Evolutionary conservation across 2,888 invertebrate genomes (phyloP).

Genomic region (Bombylius major): DNA sequence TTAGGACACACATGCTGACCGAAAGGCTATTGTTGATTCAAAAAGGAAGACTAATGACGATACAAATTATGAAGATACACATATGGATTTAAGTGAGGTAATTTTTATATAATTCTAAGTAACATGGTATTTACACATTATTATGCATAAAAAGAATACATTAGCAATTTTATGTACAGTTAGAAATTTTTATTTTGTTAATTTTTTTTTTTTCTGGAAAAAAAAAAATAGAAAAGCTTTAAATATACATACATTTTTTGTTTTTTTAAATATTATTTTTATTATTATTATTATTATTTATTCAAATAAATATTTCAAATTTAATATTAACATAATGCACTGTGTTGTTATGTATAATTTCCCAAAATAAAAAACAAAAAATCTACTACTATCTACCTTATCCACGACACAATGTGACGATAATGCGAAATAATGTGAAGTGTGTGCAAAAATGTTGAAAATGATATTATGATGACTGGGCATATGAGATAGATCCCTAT

Average conservation of each 20-base stretch:
- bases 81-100: constrained; percentile 70
- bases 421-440: constrained; percentile 1
- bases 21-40: constrained; percentile 11
- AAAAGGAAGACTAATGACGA: constrained; percentile 39
- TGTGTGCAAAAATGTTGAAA: background rate
- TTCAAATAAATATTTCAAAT: constrained; percentile 8
- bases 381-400: constrained; percentile 12
- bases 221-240: background rate
- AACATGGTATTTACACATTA: too few species aligned
- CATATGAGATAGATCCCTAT: background rate
- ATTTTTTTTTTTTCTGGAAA: background rate
- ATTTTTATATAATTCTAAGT: constrained; percentile 12
- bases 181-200: too few species aligned
- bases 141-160: too few species aligned
- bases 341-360: constrained; percentile 20
- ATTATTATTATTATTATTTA: constrained; percentile 4
- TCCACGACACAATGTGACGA: constrained; percentile 8
- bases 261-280: constrained; percentile 4
- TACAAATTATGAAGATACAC: constrained; percentile 61
- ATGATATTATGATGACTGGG: background rate
- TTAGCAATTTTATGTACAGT: too few species aligned
- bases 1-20: constrained; percentile 10
- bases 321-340: constrained; percentile 18
- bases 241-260: background rate
- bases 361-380: constrained; percentile 6